phyloP scores from a whole-genome alignment of 2,797 vertebrate species.

The Ctenochaetus hawaiiensis region DNA sequence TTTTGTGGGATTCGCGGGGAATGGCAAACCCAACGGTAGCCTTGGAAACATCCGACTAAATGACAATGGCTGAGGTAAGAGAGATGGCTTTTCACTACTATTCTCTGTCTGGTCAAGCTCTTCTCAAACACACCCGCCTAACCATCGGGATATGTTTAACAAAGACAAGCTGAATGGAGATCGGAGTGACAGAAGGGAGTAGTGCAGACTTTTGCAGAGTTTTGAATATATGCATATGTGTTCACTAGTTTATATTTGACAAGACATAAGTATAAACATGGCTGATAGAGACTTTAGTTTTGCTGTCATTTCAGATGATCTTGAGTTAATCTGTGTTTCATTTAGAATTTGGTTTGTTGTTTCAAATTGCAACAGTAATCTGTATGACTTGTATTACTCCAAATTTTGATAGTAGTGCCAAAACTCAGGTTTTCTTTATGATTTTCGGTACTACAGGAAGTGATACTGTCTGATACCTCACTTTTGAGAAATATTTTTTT shows the following conservation, averaged over 20 bases:
- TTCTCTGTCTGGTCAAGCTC: slow-evolving; percentile 20
- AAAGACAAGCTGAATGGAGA: slow-evolving; percentile 38
- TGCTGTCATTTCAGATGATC: background rate
- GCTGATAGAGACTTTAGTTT: background rate
- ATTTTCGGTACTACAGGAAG: background rate
- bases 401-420: no score
- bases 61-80: slow-evolving; percentile 95
- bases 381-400: background rate
- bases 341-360: background rate
- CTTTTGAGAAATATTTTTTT: background rate
- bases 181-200: slow-evolving; percentile 3
- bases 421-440: background rate
- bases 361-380: background rate
- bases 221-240: background rate
- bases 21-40: slow-evolving; percentile 90
- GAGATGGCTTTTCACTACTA: slow-evolving; percentile 43
- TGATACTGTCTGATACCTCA: background rate
- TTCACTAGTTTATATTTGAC: background rate
- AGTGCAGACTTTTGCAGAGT: slow-evolving; percentile 19
- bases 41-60: slow-evolving; percentile 87
- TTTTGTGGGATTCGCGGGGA: slow-evolving; percentile 89
- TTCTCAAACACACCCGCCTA: slow-evolving; percentile 17
- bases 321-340: background rate
- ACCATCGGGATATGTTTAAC: slow-evolving; percentile 33
- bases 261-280: background rate